Conservation (phyloP, 2,113 vertebrate species). For the Sander lucioperca region DNA sequence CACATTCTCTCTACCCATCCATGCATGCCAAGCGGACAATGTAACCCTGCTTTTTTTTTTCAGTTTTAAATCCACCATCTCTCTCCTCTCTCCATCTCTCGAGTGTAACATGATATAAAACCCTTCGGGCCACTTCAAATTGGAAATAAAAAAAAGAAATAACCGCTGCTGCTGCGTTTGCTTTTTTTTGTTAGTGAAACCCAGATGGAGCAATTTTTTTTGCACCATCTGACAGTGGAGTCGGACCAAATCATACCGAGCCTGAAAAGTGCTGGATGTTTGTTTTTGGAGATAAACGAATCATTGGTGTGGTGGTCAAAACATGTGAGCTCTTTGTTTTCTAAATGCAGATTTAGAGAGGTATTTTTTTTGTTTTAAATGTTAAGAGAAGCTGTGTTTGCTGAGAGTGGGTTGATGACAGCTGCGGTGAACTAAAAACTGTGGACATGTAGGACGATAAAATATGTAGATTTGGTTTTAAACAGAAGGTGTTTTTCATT, state of each 20-base stretch:
- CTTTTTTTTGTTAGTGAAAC: neutral
- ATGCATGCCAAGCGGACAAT: constrained; percentile 31
- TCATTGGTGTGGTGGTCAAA: too few relatives aligned
- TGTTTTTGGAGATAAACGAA: neutral
- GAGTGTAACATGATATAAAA: neutral
- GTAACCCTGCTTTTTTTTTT: constrained; percentile 23
- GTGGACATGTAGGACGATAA: too few relatives aligned
- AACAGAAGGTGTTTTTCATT: too few relatives aligned
- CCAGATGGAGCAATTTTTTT: constrained; percentile 11
- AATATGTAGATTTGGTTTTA: too few relatives aligned
- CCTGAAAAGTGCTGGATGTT: neutral
- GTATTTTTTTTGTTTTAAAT: too few relatives aligned
- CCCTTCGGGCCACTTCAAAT: constrained; percentile 12
- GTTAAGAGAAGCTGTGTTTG: too few relatives aligned
- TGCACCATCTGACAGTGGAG: neutral
- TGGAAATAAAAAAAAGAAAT: neutral
- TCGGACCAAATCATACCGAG: neutral
- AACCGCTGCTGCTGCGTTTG: neutral
- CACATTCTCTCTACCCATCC: constrained; percentile 23
- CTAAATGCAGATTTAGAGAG: neutral
- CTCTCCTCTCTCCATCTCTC: neutral
- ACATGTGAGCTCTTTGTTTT: neutral
- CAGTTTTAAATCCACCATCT: neutral
- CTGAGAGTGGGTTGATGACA: too few relatives aligned
- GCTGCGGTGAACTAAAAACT: too few relatives aligned